Evolutionary conservation across 2,797 vertebrate genomes (phyloP).

Genomic region (Oophaga sylvatica): DNA sequence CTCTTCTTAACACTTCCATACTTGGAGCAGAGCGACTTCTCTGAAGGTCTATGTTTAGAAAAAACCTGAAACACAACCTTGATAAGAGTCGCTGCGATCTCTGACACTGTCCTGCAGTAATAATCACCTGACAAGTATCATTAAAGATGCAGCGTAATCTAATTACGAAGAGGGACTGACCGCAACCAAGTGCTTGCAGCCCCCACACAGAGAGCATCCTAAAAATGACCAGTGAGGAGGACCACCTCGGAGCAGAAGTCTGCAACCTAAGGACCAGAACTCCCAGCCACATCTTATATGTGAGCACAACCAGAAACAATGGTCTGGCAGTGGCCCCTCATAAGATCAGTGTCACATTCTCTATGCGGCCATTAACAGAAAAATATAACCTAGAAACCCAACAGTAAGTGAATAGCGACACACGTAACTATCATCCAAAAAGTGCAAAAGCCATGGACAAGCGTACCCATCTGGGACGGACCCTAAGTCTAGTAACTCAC

Average conservation of each 20-base stretch:
- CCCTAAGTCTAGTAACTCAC: too few species aligned
- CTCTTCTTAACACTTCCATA: constrained; percentile 48
- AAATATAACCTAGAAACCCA: too few species aligned
- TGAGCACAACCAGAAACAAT: too few species aligned
- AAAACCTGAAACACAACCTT: constrained; percentile 47
- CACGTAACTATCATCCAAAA: too few species aligned
- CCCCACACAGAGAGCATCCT: neutral
- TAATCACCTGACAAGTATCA: constrained; percentile 36
- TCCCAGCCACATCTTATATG: neutral
- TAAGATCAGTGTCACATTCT: too few species aligned
- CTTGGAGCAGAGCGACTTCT: constrained; percentile 16
- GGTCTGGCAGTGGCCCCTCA: too few species aligned
- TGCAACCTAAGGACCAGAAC: neutral
- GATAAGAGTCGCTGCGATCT: constrained; percentile 9
- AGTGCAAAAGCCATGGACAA: too few species aligned
- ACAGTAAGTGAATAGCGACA: too few species aligned
- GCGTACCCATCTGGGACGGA: too few species aligned
- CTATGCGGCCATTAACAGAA: too few species aligned
- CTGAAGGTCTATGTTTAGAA: constrained; percentile 50
- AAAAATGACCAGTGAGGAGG: too few species aligned
- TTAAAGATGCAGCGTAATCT: constrained; percentile 36
- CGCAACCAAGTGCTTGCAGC: neutral
- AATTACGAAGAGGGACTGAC: neutral
- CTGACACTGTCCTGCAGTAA: neutral
- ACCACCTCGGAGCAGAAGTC: neutral